Base-by-base conservation (phyloP, 2,888 invertebrate genomes). In the Machimus rusticus region DNA sequence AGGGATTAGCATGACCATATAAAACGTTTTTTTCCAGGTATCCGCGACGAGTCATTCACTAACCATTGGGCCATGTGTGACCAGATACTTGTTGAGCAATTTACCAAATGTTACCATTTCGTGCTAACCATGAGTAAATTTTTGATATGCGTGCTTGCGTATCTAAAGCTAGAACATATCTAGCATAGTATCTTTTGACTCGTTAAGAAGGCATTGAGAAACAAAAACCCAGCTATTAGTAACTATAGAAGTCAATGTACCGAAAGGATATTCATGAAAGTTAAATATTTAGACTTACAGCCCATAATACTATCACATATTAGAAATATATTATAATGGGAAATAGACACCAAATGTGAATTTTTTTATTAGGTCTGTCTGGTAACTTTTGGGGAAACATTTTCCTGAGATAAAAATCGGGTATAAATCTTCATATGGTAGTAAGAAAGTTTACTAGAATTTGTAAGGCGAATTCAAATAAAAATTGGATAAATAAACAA, bases 31-130 rank as follows among this genome's bases (percentile, higher is more conserved):
- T 43, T 79, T 79, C 79, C 79, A 46, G 31, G 79, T 79, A 79
- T 51, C 23, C 43, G n/a, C 23, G 8, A 0, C 12, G 23, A 66
- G 66, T 66, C 66, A 66, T 66, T 66, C 23, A 66, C 3, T 66
- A 66, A 79, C 28, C 46, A 12, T 9, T 19, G 14, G 34, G 43
- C n/a, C 76, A 78, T 78, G 46, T 43, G 39, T 34, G 37, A 78
- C 39, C 37, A 43, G 31, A 28, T 51, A 79, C 46, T 79, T 79
- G 79, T 51, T 79, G 31, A 51, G 55, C 79, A 79, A 79, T 79
- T 79, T 79, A n/a, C 79, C 51, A 79, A 79, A 51, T 79, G 51
- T 28, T 79, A 46, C 31, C 9, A 66, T 66, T 66, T 66, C 66
- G 66, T 66, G 66, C 28, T 66, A 28, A 66, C 66, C 2, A 66